These are phyloP conservation scores for Eupithecia vulgata DNA, from an alignment of 2,888 invertebrate species.

Conservation along the genomic window DNA sequence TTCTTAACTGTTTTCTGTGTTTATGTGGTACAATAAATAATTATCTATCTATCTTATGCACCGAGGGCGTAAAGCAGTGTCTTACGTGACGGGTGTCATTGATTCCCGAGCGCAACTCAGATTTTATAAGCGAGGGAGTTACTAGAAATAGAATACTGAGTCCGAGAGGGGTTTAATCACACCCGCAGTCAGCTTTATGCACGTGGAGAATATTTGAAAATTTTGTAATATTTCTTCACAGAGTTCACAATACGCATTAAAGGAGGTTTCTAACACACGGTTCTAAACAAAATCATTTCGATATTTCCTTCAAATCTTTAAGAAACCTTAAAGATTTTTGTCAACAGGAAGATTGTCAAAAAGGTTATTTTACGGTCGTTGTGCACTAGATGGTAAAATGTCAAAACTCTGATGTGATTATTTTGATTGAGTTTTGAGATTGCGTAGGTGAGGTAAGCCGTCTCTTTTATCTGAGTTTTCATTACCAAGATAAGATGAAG, in stretches of 20 bases:
- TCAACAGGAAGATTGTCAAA: not conserved
- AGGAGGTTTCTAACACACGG: not conserved
- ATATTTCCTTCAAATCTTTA: not conserved
- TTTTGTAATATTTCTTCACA: not conserved
- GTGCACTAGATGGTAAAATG: not conserved
- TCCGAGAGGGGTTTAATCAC: no score
- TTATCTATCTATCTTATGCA: no score
- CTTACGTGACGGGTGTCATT: not conserved
- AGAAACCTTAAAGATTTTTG: not conserved
- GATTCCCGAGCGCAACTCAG: not conserved
- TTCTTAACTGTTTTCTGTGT: no score
- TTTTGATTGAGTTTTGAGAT: constrained; percentile 4
- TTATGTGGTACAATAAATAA: no score
- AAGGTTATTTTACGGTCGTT: not conserved
- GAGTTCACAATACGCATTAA: not conserved
- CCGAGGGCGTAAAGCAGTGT: not conserved
- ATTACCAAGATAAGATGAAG: not conserved
- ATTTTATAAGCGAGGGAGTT: no score
- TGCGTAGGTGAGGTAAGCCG: constrained; percentile 2
- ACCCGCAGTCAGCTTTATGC: no score
- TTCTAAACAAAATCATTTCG: not conserved
- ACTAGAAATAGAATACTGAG: no score
- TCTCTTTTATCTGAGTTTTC: not conserved
- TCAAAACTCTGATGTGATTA: constrained; percentile 1
- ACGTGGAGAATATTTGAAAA: not conserved